These are phyloP conservation scores for Alviniconcha marisindica DNA, from an alignment of 1,140 invertebrate species.

Conservation along the genomic window DNA sequence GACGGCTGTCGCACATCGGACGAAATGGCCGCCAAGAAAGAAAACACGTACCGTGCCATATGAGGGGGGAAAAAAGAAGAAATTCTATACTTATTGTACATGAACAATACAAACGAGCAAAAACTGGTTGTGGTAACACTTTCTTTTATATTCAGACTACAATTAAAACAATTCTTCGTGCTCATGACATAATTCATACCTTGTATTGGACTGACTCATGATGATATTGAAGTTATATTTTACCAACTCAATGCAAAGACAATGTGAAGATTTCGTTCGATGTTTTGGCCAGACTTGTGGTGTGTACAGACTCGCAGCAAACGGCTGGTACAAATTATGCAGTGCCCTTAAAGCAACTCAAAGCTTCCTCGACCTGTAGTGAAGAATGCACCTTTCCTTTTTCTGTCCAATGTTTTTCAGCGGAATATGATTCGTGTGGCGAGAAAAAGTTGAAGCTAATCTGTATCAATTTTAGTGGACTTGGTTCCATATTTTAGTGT, in stretches of 20 bases:
- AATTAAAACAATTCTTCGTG: neutral
- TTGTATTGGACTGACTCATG: neutral
- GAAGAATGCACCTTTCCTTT: too few relatives aligned
- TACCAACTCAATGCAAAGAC: slow-evolving; percentile 6
- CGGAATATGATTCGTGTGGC: too few relatives aligned
- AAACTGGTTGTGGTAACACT: slow-evolving; percentile 21
- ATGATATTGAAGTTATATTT: neutral
- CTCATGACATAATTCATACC: slow-evolving; percentile 5
- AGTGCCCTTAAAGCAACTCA: slow-evolving; percentile 9
- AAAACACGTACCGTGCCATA: slow-evolving; percentile 30
- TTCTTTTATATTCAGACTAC: neutral
- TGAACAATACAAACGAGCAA: neutral
- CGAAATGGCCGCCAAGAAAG: neutral
- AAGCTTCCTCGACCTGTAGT: too few relatives aligned
- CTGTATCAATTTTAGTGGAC: too few relatives aligned
- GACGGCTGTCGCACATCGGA: neutral
- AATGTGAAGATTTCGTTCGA: neutral
- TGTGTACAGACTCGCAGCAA: neutral
- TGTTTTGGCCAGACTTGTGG: neutral
- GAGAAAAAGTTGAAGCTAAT: too few relatives aligned
- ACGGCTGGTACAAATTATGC: neutral
- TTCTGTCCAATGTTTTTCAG: too few relatives aligned
- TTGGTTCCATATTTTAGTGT: too few relatives aligned
- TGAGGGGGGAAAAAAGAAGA: neutral
- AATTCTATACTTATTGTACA: neutral